A percentile compares a stretch with the other conserved stretches of the same genome.
Conservation (phyloP, 2,113 vertebrate genomes). For the Numida meleagris region DNA sequence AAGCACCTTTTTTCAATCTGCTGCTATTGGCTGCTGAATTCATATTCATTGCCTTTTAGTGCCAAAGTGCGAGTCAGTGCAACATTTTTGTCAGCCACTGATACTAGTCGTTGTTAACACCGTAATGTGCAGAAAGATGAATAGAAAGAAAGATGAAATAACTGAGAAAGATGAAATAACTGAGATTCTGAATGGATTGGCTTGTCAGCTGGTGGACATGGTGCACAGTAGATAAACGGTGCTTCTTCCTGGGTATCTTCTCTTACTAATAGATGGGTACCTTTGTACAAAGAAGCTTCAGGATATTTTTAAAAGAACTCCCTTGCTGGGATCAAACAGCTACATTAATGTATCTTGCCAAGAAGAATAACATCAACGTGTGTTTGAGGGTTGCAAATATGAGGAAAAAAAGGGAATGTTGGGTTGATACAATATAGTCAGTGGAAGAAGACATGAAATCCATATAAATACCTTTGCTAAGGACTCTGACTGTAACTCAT, state of each 20-base stretch:
- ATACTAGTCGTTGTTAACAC: background rate
- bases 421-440: background rate
- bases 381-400: background rate
- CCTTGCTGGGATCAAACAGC: background rate
- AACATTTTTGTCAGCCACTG: background rate
- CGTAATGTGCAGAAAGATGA: background rate
- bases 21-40: background rate
- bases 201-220: background rate
- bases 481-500: background rate
- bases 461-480: background rate
- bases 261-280: background rate
- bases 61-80: background rate
- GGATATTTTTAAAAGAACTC: background rate
- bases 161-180: background rate
- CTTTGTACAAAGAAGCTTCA: background rate
- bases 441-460: background rate
- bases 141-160: background rate
- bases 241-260: background rate
- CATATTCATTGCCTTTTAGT: background rate
- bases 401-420: rapidly evolving
- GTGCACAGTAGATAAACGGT: background rate
- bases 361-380: background rate
- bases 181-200: background rate
- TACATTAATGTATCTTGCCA: background rate
- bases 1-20: background rate